Percentiles rank a stretch among this genome's conserved stretches.
phyloP scores from a whole-genome alignment of 35 echinoderm and acorn worm species.

The Heliocidaris erythrogramma region DNA sequence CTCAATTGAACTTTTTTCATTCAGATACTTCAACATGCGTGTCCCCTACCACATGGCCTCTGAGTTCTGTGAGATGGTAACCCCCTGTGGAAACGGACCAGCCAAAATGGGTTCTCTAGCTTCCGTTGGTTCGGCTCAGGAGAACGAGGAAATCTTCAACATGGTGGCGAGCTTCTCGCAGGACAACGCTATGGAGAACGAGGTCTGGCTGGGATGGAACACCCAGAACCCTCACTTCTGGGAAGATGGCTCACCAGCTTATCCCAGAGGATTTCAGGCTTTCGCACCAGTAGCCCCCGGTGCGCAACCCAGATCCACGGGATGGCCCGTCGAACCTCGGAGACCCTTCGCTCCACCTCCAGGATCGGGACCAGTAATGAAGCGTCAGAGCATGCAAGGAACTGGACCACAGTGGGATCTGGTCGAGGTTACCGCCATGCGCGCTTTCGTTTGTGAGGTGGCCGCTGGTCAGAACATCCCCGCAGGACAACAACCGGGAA shows the following conservation, averaged over 20 bases:
- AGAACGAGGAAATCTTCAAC: conserved; percentile 4
- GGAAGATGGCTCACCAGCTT: conserved; percentile 35
- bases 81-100: conserved; percentile 31
- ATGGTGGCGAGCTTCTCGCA: conserved; percentile 46
- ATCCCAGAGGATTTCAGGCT: not conserved
- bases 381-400: not conserved
- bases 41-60: conserved; percentile 7
- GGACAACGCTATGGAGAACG: conserved; percentile 39
- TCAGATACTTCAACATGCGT: conserved; percentile 44
- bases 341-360: not conserved
- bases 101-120: conserved; percentile 27
- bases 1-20: not conserved
- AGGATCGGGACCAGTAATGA: conserved; percentile 18
- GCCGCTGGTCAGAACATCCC: not conserved
- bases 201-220: conserved; percentile 35
- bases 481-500: not conserved
- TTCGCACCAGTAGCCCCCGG: not conserved
- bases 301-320: not conserved
- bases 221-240: not conserved
- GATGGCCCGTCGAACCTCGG: not conserved
- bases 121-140: not conserved
- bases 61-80: conserved; percentile 40
- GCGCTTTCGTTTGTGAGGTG: conserved; percentile 31
- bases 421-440: not conserved
- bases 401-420: not conserved